phyloP scores from a whole-genome alignment of 2,113 vertebrate species.

The Mesoclemmys tuberculata region DNA sequence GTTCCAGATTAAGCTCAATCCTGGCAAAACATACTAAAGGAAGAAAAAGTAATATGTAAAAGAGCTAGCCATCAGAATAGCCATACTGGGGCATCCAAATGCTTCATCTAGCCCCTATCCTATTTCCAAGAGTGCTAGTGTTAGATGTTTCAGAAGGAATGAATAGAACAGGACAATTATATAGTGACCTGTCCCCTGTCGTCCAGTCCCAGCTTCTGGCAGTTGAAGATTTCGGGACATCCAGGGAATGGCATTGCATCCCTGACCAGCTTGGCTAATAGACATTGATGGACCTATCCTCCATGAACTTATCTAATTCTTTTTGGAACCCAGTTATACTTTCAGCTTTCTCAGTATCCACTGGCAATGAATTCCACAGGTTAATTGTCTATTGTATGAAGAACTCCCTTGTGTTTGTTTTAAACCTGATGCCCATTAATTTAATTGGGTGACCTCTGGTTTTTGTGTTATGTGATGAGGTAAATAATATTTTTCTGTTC shows the following conservation, averaged over 20 bases:
- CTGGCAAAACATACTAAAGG: accelerated
- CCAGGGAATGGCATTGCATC: not conserved
- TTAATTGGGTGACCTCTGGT: not conserved
- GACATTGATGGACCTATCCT: not conserved
- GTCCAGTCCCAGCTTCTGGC: not conserved
- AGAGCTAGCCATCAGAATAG: accelerated
- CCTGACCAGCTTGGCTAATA: not conserved
- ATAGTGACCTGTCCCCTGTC: not conserved
- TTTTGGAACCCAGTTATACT: not conserved
- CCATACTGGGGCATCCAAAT: not conserved
- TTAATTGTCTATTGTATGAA: not conserved
- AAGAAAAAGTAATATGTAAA: accelerated
- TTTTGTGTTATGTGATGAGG: not conserved
- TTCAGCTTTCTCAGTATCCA: not conserved
- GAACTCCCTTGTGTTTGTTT: not conserved
- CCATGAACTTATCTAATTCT: not conserved
- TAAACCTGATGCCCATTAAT: not conserved
- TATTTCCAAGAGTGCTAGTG: not conserved
- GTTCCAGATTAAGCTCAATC: accelerated
- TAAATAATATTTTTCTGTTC: not conserved
- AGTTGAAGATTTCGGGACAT: not conserved
- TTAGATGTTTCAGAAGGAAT: not conserved
- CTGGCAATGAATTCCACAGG: not conserved
- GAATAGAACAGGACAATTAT: not conserved
- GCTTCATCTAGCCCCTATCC: not conserved